phyloP scores from a whole-genome alignment of 2,888 invertebrate genomes.

The Drosophila maculinotata region DNA sequence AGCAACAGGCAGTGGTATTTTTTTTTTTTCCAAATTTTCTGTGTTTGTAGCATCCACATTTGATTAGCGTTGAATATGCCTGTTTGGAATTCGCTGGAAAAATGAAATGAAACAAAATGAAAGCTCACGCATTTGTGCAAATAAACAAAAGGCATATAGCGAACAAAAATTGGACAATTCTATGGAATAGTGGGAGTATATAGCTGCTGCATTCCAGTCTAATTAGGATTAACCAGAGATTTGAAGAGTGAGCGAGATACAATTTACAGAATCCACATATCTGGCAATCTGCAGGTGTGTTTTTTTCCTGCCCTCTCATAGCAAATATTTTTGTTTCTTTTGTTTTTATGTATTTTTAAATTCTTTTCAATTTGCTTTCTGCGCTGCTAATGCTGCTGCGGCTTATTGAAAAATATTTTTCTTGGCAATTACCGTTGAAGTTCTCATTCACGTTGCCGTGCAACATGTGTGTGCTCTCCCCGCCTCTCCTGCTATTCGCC shows the following conservation, averaged over 20 bases:
- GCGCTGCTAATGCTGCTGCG: slow-evolving; percentile 16
- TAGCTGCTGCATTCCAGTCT: slow-evolving; percentile 41
- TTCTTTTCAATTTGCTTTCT: slow-evolving; percentile 60
- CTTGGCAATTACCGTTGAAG: slow-evolving; percentile 67
- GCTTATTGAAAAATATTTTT: slow-evolving; percentile 63
- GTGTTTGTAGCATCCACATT: slow-evolving; percentile 30
- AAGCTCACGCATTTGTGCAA: slow-evolving; percentile 76
- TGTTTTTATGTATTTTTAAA: slow-evolving; percentile 47
- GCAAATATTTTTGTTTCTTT: slow-evolving; percentile 47
- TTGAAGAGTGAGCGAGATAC: not conserved
- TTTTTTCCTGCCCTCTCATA: slow-evolving; percentile 31
- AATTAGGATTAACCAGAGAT: slow-evolving; percentile 4
- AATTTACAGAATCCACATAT: not conserved
- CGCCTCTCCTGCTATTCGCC: not conserved
- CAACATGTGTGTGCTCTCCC: slow-evolving; percentile 44
- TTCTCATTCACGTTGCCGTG: slow-evolving; percentile 46
- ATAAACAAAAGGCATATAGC: slow-evolving; percentile 63
- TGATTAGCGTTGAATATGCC: slow-evolving; percentile 48
- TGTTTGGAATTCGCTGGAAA: slow-evolving; percentile 61
- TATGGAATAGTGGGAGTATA: slow-evolving; percentile 10
- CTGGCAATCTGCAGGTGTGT: slow-evolving; percentile 71
- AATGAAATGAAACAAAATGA: slow-evolving; percentile 45
- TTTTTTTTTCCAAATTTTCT: slow-evolving; percentile 16
- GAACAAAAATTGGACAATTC: slow-evolving; percentile 16
- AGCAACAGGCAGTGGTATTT: slow-evolving; percentile 51